Evolutionary conservation across 2,113 vertebrate genomes (phyloP), one percentile per base, ranked within the genome.

Genomic region (Toxotes chatareus): DNA sequence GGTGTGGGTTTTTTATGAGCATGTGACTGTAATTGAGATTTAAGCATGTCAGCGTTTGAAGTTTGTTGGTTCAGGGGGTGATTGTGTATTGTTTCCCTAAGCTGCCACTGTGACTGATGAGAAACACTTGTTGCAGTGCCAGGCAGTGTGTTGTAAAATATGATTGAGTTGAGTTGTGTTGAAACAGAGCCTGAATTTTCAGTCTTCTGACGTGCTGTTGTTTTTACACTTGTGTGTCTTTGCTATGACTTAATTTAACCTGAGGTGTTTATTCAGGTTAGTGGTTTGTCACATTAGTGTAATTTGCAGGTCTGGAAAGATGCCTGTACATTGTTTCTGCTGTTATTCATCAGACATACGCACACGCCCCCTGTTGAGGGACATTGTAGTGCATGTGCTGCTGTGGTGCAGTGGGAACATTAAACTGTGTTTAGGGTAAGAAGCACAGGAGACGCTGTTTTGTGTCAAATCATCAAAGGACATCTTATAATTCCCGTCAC

Each of bases 11-110:
- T 88, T 87, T 90, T 83, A 89, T 62, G 64, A 87, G 63, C 79
- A 81, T 88, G 76, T 86, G 85, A 73, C 40, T 86, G 76, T 78
- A 79, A 89, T 53, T 77, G 89, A 80, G 73, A 88, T 73, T 83
- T 80, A 76, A 80, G 55, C 74, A 49, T 60, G 90, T 70, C 42
- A 74, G 71, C 21, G 82, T 91, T 87, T 91, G 86, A 92, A 89
- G 83, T 82, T 40, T 67, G 73, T 83, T 60, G 55, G 72, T 77
- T 80, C 74, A 77, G 63, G 46, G 70, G 59, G 74, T 13, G 11
- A 69, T 80, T 86, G 79, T 88, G 75, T 72, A 31, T 90, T 90
- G 83, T 88, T 75, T 79, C 75, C 56, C 7, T 55, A 27, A 88
- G 78, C 70, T 76, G 42, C 83, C 72, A 40, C 56, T 55, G 44